A percentile compares a stretch with the other conserved stretches of the same genome.
Conservation (phyloP, 2,113 vertebrate genomes). For the Hystrix brachyura region DNA sequence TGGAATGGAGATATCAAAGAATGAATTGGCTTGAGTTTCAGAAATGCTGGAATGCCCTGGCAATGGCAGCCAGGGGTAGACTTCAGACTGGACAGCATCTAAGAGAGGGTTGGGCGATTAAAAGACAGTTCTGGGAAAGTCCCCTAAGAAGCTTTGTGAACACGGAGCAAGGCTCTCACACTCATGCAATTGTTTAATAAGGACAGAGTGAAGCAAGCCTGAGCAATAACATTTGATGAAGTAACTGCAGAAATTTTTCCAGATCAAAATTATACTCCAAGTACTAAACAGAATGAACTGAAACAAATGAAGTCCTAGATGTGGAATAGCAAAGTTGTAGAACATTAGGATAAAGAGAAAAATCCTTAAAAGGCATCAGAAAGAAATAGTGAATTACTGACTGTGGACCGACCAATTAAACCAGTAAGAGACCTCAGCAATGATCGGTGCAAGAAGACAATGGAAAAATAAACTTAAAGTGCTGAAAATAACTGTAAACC, state of each 20-base stretch:
- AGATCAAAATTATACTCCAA: neutral
- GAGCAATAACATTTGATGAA: neutral
- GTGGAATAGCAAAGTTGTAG: neutral
- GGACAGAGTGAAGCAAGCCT: neutral
- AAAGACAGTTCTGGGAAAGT: neutral
- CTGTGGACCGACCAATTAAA: neutral
- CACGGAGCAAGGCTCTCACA: neutral
- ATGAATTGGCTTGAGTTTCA: neutral
- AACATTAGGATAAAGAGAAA: neutral
- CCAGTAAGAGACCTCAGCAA: neutral
- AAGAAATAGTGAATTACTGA: neutral
- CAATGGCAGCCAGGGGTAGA: neutral
- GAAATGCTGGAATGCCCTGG: neutral
- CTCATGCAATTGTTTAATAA: neutral
- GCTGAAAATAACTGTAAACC: neutral
- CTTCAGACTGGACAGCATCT: neutral
- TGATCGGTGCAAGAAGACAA: neutral
- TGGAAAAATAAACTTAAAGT: neutral
- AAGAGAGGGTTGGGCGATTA: neutral
- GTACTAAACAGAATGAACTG: neutral
- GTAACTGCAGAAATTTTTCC: neutral
- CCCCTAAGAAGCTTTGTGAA: neutral
- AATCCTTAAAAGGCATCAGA: neutral
- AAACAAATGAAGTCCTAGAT: neutral
- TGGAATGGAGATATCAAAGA: neutral